Evolutionary conservation across 2,113 vertebrate species (phyloP), one percentile per base, ranked within the genome.

Genomic region (Gallinago paraguaiae): DNA sequence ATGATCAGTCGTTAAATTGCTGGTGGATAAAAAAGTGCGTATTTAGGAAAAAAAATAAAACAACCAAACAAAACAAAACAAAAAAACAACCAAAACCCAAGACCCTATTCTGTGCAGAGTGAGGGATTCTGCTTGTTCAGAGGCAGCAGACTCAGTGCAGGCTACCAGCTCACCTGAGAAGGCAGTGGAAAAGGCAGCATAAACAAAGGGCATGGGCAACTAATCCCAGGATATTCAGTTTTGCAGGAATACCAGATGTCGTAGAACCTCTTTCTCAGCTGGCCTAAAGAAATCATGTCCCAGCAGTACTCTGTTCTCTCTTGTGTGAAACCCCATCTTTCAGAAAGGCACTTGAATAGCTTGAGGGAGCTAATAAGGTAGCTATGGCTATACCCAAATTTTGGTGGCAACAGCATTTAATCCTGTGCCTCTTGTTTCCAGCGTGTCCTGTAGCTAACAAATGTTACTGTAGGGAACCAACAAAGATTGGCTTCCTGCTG

Each of bases 391-490:
- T 50, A 77, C 16, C 17, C 33, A 86, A 17, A 54, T 82, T 86
- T 78, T 78, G 64, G 33, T 48, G 60, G 37, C 71, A 60, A 11
- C 23, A 83, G n/a, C 12, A 65, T 80, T 67, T 88, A 51, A 60
- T 59, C 46, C 35, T 43, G 13, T 63, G 50, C 41, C 23, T 45
- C 37, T 61, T 57, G 11, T 64, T 91, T 83, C 71, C 15, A 10
- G 17, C 7, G 22, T 53, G 46, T n/a, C 46, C 68, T 30, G 4
- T 64, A 68, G 28, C 33, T 70, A 31, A 80, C 28, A 65, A 83
- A 51, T 0, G 0, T 39, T 87, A 6, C 65, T 78, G 59, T 16
- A 70, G 46, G 59, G 59, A 63, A 53, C 53, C 0, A 0, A 43
- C 64, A 56, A 59, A 74, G 74, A 53, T 39, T 0, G 0, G 22